Base-by-base conservation (phyloP, 2,888 invertebrate species). In the Drosophila macrothrix region DNA sequence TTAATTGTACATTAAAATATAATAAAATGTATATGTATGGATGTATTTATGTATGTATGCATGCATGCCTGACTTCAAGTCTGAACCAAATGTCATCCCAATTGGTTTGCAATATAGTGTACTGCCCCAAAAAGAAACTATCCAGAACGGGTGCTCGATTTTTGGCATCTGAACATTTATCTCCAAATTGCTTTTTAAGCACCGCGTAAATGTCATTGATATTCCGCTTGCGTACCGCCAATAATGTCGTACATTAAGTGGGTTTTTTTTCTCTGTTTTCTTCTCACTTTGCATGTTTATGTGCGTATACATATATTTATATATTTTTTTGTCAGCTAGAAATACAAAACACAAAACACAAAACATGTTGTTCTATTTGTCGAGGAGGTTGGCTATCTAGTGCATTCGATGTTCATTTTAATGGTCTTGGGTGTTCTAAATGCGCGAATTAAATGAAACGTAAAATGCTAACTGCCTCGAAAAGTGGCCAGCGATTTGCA, bases 211-310 rank as follows among this genome's bases (percentile, higher is more conserved):
- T 54, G 62, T 39, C 66, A 88, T 88, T 88, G 31, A 82, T 73
- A 88, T 88, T 84, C 88, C 49, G 64, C 50, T 41, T 49, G 76
- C 83, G 80, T 76, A 66, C 56, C 63, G 56, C 67, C 88, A 78
- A 88, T 88, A 88, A 88, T 88, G 88, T 88, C 78, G 78, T 77
- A 83, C 85, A 87, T 85, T 82, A 82, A 82, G 73, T 77, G 79
- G 72, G 35, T 59, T 60, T 71, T 69, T 79, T 67, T 56, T 76
- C 49, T 54, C 37, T 62, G 54, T 73, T 46, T 66, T 54, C 52
- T 67, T 54, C 52, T 67, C 41, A 31, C 70, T 70, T 69, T 55
- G 56, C 43, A 31, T 70, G 39, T 74, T 62, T 52, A 31, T 52
- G 67, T 54, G 59, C 54, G 66, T 73, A 68, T 62, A 59, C 59